Base-by-base conservation (phyloP, 1,140 invertebrate genomes). In the Conopomorpha cramerella region DNA sequence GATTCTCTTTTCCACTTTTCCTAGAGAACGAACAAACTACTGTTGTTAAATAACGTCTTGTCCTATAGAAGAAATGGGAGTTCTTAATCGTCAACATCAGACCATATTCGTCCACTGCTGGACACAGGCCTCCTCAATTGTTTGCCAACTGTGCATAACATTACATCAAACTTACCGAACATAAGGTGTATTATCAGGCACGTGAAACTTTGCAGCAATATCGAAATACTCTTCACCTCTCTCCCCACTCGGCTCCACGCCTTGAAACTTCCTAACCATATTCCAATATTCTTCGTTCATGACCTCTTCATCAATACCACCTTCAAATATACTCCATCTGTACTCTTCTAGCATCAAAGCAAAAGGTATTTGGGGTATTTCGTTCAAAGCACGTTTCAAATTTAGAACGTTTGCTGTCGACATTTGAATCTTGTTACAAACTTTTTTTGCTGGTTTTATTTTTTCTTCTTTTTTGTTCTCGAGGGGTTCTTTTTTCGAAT, bases 341-440 rank as follows among this genome's bases (percentile, higher is more conserved):
- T 87, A 93, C 45, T 85, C 80, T 48, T 93, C 90, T 26, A 92
- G 80, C 1, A 88, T 46, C 34, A 88, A 81, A 0, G 83, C 84
- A 65, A 86, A 91, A 1, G 88, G 86, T 25, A 93, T 78, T 51
- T 91, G 83, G 0, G 89, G 87, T 18, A 93, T 66, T 65, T 90
- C 91, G 16, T 84, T 78, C 15, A 93, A 55, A 2, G 88, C 89
- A 51, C 84, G 84, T 33, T 71, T 73, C 36, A 91, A 51, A 13
- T 91, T 61, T 2, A 84, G 34, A 8, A 68, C 49, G 18, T 63
- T 58, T 30, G 68, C 55, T 14, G 46, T 39, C 8, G 48, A 49
- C 26, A 54, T 35, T 28, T 49, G 31, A 14, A 38, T 8, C 7
- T 7, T 6, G 11, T n/a, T 17, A 8, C n/a, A 18, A 41, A 1